Evolutionary conservation across 2,113 vertebrate species (phyloP).

Genomic region (Chaetura pelagica): DNA sequence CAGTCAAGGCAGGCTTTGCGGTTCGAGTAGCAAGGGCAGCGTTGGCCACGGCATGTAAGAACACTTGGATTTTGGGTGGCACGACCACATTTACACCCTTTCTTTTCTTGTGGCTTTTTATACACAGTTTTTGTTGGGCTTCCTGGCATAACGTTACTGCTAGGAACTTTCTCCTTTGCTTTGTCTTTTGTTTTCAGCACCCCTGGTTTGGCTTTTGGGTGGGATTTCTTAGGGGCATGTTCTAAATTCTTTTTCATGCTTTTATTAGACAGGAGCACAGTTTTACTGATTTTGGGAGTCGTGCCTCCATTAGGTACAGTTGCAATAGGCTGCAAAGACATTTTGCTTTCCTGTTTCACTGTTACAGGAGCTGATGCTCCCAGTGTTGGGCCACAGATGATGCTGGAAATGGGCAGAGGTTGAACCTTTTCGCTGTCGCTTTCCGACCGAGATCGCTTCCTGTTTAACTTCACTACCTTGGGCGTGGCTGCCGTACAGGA

Average conservation of each 20-base stretch:
- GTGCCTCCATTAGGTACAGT: slow-evolving; percentile 88
- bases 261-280: slow-evolving; percentile 87
- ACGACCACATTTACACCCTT: slow-evolving; percentile 97
- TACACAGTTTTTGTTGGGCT: slow-evolving; percentile 92
- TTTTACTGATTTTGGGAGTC: slow-evolving; percentile 89
- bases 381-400: slow-evolving; percentile 87
- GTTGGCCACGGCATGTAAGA: slow-evolving; percentile 97
- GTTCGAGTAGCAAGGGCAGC: slow-evolving; percentile 97
- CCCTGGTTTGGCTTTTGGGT: slow-evolving; percentile 89
- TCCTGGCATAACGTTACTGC: slow-evolving; percentile 87
- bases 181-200: slow-evolving; percentile 91
- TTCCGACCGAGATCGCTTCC: slow-evolving; percentile 94
- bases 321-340: slow-evolving; percentile 83
- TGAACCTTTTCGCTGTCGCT: slow-evolving; percentile 95
- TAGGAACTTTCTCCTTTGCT: slow-evolving; percentile 88
- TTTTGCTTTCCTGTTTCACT: slow-evolving; percentile 85
- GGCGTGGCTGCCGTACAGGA: slow-evolving; percentile 83
- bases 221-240: slow-evolving; percentile 90
- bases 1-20: slow-evolving; percentile 98
- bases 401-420: slow-evolving; percentile 92
- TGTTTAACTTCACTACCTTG: slow-evolving; percentile 87
- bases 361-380: slow-evolving; percentile 84
- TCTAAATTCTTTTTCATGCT: slow-evolving; percentile 90
- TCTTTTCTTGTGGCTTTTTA: slow-evolving; percentile 97
- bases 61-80: slow-evolving; percentile 99